Conservation (phyloP, 2,113 vertebrate genomes). For the Saguinus imperator region DNA sequence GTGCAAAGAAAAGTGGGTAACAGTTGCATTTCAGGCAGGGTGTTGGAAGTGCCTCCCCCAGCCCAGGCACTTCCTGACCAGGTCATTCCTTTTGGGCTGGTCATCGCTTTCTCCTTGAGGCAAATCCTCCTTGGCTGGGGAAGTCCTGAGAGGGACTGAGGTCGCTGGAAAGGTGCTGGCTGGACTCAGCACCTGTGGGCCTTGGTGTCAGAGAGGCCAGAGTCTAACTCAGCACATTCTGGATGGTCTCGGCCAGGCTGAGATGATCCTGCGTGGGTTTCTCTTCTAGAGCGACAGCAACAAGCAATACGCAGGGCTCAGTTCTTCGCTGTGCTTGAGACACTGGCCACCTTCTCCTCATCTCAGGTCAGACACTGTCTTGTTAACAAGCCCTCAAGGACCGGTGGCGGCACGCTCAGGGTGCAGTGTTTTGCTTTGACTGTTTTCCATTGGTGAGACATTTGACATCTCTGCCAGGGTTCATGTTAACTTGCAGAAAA, state of each 20-base stretch:
- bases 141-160: neutral
- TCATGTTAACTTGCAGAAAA: neutral
- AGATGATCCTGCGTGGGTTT: neutral
- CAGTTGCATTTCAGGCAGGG: neutral
- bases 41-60: neutral
- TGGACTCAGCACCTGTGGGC: neutral
- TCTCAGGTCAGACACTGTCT: neutral
- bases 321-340: neutral
- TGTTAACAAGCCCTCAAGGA: neutral
- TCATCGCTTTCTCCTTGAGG: neutral
- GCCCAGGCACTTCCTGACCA: neutral
- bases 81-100: neutral
- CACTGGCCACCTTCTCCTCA: neutral
- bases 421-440: neutral
- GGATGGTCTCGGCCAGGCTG: rapidly evolving
- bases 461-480: neutral
- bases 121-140: neutral
- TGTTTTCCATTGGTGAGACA: neutral
- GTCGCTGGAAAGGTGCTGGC: neutral
- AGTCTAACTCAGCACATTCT: rapidly evolving
- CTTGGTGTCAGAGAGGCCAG: neutral
- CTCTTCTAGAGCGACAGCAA: neutral
- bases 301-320: rapidly evolving
- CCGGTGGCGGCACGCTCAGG: rapidly evolving
- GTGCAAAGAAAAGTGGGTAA: neutral